Evolutionary conservation across 2,113 vertebrate genomes (phyloP).

Genomic region (Pygathrix nemaeus): DNA sequence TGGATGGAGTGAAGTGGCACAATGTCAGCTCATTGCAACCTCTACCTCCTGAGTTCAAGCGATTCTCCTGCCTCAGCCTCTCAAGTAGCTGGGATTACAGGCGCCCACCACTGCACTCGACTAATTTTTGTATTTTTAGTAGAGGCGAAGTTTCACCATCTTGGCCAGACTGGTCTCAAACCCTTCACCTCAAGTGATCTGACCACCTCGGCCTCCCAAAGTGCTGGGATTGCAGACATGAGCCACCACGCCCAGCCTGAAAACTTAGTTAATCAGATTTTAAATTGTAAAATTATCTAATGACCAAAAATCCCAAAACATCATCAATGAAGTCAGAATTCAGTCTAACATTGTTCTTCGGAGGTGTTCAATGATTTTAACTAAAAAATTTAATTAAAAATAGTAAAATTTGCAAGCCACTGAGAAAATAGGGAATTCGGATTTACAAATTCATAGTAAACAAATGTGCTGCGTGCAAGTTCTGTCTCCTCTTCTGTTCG

Average conservation of each 20-base stretch:
- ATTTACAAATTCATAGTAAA: background rate
- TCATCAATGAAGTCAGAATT: background rate
- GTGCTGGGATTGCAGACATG: no score
- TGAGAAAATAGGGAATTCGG: background rate
- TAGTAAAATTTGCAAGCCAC: background rate
- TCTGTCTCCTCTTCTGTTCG: background rate
- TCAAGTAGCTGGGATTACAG: no score
- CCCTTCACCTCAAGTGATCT: no score
- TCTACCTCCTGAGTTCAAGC: no score
- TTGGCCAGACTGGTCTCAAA: no score
- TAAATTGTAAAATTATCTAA: background rate
- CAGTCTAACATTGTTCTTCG: background rate
- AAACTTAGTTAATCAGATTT: background rate
- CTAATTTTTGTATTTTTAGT: no score
- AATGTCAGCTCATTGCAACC: no score
- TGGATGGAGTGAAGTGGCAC: no score
- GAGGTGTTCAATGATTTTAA: background rate
- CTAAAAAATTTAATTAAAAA: background rate
- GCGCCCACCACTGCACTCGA: accelerated
- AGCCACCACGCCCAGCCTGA: background rate
- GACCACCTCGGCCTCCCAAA: no score
- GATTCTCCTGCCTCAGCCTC: no score
- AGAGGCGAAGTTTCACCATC: no score
- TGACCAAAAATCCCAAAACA: background rate
- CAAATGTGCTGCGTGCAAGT: background rate